Conservation (phyloP, 2,888 invertebrate species). For the Melanargia galathea region DNA sequence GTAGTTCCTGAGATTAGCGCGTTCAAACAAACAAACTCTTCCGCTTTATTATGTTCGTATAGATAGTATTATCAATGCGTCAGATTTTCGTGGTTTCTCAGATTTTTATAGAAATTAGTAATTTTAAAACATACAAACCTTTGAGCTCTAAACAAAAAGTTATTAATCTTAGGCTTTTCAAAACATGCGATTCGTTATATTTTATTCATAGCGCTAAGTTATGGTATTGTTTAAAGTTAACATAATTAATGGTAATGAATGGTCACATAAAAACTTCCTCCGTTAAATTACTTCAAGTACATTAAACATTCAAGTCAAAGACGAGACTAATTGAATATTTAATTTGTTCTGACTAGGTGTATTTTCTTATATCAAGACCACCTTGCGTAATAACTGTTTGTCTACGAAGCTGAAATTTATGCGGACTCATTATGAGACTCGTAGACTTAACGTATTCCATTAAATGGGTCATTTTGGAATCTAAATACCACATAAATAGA, state of each 20-base stretch:
- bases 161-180: neutral
- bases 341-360: constrained; percentile 20
- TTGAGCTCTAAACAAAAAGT: constrained; percentile 59
- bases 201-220: constrained; percentile 12
- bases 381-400: constrained; percentile 16
- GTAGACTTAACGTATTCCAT: neutral
- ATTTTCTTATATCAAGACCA: constrained; percentile 21
- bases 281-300: constrained; percentile 52
- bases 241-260: constrained; percentile 5
- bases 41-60: too few species aligned
- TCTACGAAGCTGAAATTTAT: constrained; percentile 17
- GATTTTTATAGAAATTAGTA: too few species aligned
- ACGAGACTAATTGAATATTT: constrained; percentile 26
- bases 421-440: constrained; percentile 6
- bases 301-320: constrained; percentile 53
- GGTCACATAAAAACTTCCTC: constrained; percentile 15
- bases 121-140: too few species aligned
- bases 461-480: neutral
- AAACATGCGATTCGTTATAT: neutral
- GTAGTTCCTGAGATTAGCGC: too few species aligned
- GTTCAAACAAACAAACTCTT: too few species aligned
- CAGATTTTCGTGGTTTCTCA: too few species aligned
- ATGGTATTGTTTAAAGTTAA: constrained; percentile 9
- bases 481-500: neutral
- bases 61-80: too few species aligned